These are phyloP conservation scores for Pocillopora damicornis DNA, from an alignment of 64 coral and sea anemone species.

Conservation along the genomic window DNA sequence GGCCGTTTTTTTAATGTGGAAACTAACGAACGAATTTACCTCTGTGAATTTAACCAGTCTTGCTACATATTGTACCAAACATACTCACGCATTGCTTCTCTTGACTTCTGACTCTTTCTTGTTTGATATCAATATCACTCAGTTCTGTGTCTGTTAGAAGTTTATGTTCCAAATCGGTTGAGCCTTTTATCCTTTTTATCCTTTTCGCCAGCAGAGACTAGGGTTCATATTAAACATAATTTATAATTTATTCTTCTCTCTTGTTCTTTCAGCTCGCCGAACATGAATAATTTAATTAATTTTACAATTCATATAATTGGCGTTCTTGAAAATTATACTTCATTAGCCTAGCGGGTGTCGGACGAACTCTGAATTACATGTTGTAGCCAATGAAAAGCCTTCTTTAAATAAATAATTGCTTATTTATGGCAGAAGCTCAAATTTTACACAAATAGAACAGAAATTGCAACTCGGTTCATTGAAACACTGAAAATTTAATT, in stretches of 20 bases:
- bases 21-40: not conserved
- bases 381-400: not conserved
- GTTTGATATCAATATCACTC: not conserved
- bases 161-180: no score
- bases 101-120: not conserved
- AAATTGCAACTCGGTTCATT: not conserved
- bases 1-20: not conserved
- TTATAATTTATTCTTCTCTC: not conserved
- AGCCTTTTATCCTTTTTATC: not conserved
- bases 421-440: not conserved
- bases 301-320: not conserved
- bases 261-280: not conserved
- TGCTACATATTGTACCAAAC: not conserved
- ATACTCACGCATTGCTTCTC: not conserved
- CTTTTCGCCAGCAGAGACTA: not conserved
- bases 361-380: not conserved
- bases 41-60: not conserved
- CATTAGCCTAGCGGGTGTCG: not conserved
- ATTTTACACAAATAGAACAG: not conserved
- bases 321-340: constrained; percentile 5
- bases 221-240: not conserved
- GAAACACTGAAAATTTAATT: constrained; percentile 12
- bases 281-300: constrained; percentile 2
- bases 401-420: not conserved
- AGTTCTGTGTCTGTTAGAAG: no score